Conservation (phyloP, 2,113 vertebrate genomes). For the Genyomyrus donnyi region DNA sequence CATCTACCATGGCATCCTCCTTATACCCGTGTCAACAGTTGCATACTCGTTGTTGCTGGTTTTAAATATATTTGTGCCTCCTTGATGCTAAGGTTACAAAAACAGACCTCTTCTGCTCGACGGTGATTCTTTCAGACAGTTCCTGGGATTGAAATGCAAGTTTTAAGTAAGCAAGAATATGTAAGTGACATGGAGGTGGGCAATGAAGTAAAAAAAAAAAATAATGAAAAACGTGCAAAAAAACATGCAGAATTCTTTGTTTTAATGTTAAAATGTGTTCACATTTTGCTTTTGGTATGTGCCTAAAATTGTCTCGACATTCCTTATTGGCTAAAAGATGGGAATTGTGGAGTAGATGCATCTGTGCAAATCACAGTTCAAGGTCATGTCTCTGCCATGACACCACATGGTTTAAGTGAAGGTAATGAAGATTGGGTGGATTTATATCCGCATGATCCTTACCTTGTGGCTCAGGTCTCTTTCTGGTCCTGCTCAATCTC, state of each 20-base stretch:
- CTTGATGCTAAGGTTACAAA: not conserved
- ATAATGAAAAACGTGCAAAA: not conserved
- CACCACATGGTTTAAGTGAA: not conserved
- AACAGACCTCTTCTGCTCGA: not conserved
- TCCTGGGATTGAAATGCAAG: not conserved
- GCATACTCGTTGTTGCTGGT: not conserved
- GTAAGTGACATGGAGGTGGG: not conserved
- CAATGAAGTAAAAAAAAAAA: not conserved
- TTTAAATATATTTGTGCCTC: constrained; percentile 14
- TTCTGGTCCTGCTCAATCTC: not conserved
- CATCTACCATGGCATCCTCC: not conserved
- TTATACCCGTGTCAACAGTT: not conserved
- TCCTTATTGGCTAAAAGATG: constrained; percentile 33
- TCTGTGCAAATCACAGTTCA: constrained; percentile 17
- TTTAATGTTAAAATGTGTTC: constrained; percentile 31
- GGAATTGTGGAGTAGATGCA: constrained; percentile 27
- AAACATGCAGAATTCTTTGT: not conserved
- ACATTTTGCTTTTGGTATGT: constrained; percentile 39
- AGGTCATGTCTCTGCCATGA: not conserved
- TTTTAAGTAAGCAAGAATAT: not conserved
- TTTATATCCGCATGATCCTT: not conserved
- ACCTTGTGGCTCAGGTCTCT: constrained; percentile 9
- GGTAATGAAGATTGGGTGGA: not conserved
- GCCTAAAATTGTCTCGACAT: constrained; percentile 45
- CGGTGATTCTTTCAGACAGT: not conserved